These are phyloP conservation scores for Cynopterus sphinx DNA, from an alignment of 2,797 vertebrate species.

Conservation along the genomic window DNA sequence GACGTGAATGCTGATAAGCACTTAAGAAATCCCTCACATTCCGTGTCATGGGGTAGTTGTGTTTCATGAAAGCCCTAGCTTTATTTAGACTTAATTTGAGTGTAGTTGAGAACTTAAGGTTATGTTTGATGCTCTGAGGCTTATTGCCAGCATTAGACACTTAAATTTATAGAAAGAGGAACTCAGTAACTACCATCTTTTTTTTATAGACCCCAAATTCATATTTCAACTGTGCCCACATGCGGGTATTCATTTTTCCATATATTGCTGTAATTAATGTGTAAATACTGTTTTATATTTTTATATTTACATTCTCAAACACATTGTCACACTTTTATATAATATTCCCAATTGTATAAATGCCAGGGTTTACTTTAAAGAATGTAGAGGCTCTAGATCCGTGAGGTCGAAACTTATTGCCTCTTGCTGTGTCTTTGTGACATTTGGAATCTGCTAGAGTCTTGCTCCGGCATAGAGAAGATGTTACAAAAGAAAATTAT, in stretches of 20 bases:
- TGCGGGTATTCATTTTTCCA: background rate
- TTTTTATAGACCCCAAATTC: background rate
- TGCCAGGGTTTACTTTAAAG: constrained; percentile 78
- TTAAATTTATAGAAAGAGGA: constrained; percentile 32
- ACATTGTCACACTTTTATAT: background rate
- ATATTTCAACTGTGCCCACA: background rate
- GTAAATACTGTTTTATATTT: background rate
- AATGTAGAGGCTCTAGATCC: constrained; percentile 93
- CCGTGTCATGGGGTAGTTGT: background rate
- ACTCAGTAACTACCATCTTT: background rate
- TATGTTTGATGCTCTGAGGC: background rate
- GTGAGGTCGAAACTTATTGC: constrained; percentile 93
- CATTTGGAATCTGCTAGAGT: constrained; percentile 95
- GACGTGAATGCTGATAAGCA: background rate
- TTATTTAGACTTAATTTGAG: background rate
- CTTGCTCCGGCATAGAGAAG: constrained; percentile 93
- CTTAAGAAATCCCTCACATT: constrained; percentile 4
- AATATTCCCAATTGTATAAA: background rate
- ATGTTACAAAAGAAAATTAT: constrained; percentile 95
- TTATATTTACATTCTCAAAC: background rate
- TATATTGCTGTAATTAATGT: background rate
- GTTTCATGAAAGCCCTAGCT: background rate
- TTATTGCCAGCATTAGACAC: background rate
- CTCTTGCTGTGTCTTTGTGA: constrained; percentile 96
- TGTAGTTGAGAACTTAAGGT: background rate